Evolutionary conservation across 1,140 invertebrate genomes (phyloP).

Genomic region (Elysia chlorotica): DNA sequence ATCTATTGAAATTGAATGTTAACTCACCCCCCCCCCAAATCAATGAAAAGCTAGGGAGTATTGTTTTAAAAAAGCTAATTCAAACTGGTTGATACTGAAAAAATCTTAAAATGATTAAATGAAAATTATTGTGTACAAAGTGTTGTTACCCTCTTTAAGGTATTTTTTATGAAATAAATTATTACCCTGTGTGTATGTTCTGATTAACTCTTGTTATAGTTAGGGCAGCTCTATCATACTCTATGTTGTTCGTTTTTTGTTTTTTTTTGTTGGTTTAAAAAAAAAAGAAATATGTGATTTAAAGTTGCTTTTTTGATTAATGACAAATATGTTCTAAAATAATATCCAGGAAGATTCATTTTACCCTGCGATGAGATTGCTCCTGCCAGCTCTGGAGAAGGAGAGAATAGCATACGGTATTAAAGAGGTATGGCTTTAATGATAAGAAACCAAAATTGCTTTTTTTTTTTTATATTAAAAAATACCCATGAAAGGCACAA

Average conservation of each 20-base stretch:
- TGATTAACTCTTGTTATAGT: neutral
- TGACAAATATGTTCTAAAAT: neutral
- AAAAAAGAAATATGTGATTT: neutral
- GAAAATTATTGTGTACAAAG: too few relatives aligned
- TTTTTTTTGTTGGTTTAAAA: neutral
- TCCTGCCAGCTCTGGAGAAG: slow-evolving; percentile 72
- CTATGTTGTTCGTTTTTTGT: neutral
- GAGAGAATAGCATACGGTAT: slow-evolving; percentile 61
- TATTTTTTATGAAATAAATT: neutral
- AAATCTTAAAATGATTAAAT: too few relatives aligned
- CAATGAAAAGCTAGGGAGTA: too few relatives aligned
- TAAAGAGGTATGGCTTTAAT: too few relatives aligned
- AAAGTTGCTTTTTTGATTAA: neutral
- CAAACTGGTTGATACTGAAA: too few relatives aligned
- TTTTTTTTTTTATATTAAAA: too few relatives aligned
- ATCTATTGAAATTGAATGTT: too few relatives aligned
- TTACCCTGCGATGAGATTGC: slow-evolving; percentile 73
- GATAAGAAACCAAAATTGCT: too few relatives aligned
- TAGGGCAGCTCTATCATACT: neutral
- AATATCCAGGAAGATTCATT: slow-evolving; percentile 66
- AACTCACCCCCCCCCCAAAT: too few relatives aligned
- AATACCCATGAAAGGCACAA: too few relatives aligned
- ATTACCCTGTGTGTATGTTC: neutral
- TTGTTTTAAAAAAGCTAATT: too few relatives aligned
- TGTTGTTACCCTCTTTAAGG: too few relatives aligned